These are phyloP conservation scores for Lethrus apterus DNA, from an alignment of 1,140 invertebrate species.

Conservation along the genomic window DNA sequence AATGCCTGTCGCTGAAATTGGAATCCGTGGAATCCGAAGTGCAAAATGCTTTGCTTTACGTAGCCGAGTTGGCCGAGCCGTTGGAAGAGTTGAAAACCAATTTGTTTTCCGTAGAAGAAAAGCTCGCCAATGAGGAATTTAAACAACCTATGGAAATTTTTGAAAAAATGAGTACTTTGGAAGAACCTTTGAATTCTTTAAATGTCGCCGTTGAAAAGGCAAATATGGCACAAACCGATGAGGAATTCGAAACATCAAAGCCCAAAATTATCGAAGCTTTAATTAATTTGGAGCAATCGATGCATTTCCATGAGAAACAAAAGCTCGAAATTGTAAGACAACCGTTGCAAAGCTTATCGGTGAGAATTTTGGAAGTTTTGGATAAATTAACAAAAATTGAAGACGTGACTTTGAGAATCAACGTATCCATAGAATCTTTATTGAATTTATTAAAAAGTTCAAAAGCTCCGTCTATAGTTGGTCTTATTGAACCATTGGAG, in stretches of 20 bases:
- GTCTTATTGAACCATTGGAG: too few relatives aligned
- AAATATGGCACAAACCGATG: not conserved
- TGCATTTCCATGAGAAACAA: not conserved
- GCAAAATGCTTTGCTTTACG: too few relatives aligned
- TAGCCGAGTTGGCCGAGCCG: too few relatives aligned
- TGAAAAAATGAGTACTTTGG: not conserved
- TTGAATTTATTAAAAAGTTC: not conserved
- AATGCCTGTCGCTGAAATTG: too few relatives aligned
- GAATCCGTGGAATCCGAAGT: too few relatives aligned
- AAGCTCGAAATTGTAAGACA: not conserved
- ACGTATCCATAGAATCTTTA: not conserved
- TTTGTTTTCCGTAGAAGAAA: too few relatives aligned
- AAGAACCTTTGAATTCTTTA: not conserved
- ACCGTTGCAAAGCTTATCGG: not conserved
- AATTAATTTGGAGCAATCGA: not conserved
- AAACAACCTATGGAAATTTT: conserved; percentile 1
- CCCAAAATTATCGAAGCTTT: not conserved
- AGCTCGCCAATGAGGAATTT: too few relatives aligned
- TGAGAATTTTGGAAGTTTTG: not conserved
- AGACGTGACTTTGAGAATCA: conserved; percentile 2
- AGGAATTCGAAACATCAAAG: not conserved
- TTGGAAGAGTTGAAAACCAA: too few relatives aligned
- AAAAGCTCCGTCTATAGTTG: not conserved
- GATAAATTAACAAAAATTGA: not conserved
- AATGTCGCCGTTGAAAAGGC: not conserved